phyloP scores from a whole-genome alignment of 35 echinoderm and acorn worm genomes.

The Patiria miniata region DNA sequence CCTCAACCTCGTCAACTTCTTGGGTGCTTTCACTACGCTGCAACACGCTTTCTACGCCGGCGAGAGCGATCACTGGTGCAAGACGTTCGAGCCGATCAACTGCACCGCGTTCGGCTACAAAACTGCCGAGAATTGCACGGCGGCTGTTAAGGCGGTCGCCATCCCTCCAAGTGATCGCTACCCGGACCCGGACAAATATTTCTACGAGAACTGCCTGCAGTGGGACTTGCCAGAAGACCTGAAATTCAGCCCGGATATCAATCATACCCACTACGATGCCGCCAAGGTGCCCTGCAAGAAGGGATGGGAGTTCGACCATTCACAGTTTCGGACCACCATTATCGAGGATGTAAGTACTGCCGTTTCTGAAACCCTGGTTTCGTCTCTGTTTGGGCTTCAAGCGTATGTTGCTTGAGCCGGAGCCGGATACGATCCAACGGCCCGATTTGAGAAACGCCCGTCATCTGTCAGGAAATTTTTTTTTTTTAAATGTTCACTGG shows the following conservation, averaged over 20 bases:
- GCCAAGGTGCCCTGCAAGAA: neutral
- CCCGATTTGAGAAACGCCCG: neutral
- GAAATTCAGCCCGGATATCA: neutral
- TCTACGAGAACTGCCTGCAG: neutral
- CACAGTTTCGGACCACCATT: neutral
- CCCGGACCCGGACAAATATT: neutral
- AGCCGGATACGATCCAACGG: no score
- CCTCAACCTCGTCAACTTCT: neutral
- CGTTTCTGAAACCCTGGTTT: neutral
- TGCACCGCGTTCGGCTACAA: neutral
- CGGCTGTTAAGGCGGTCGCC: neutral
- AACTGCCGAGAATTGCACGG: neutral
- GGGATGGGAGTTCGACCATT: neutral
- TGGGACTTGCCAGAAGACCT: neutral
- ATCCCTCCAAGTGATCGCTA: neutral
- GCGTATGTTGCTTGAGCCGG: neutral
- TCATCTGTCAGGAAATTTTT: neutral
- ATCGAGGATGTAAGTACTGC: neutral
- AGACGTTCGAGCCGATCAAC: neutral
- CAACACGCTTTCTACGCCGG: neutral
- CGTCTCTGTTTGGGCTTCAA: neutral
- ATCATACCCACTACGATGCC: neutral
- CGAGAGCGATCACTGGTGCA: slow-evolving; percentile 12
- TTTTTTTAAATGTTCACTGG: neutral
- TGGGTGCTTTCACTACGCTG: neutral